Conservation (phyloP, 2,113 vertebrate species). For the Acanthochromis polyacanthus region DNA sequence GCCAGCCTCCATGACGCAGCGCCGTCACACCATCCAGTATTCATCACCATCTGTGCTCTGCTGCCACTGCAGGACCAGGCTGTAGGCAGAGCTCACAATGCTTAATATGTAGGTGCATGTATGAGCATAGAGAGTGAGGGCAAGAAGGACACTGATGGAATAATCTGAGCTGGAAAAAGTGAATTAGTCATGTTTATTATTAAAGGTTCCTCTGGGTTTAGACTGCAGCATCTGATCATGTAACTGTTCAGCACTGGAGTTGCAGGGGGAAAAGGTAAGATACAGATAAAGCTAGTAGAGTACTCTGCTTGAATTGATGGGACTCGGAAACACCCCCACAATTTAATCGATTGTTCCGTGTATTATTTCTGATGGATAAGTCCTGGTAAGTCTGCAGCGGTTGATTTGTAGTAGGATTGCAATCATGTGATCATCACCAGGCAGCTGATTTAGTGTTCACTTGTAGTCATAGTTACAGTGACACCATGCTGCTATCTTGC, state of each 20-base stretch:
- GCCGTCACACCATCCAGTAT: constrained; percentile 64
- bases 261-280: not conserved
- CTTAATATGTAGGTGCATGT: constrained; percentile 66
- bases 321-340: no score
- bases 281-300: not conserved
- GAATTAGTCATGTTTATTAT: constrained; percentile 25
- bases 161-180: constrained; percentile 41
- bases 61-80: constrained; percentile 13
- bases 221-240: constrained; percentile 2
- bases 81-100: not conserved
- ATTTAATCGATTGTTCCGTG: no score
- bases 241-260: not conserved
- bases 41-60: constrained; percentile 76
- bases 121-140: constrained; percentile 26
- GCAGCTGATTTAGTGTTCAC: no score
- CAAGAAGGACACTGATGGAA: constrained; percentile 43
- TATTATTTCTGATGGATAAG: no score
- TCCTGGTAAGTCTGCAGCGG: no score
- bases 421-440: no score
- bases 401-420: no score
- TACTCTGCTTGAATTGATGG: no score
- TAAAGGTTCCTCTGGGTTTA: not conserved
- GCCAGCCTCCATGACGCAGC: constrained; percentile 54
- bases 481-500: no score
- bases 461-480: no score